These are phyloP conservation scores for Halocaridina rubra DNA, from an alignment of 2,888 invertebrate species.

Conservation along the genomic window DNA sequence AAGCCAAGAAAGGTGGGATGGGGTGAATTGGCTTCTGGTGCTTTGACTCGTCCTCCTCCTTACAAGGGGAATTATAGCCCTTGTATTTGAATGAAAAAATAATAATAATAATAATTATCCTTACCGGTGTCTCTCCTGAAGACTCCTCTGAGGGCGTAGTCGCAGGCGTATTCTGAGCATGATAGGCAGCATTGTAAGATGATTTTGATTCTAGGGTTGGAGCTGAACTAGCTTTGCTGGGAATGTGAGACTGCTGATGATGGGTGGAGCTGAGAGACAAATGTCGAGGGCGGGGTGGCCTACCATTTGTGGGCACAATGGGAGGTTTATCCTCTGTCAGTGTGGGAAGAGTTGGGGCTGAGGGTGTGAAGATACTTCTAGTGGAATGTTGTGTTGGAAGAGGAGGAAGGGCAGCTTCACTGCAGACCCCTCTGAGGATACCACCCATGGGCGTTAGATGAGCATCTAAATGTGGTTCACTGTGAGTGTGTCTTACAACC, in stretches of 20 bases:
- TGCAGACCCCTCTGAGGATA: slow-evolving; percentile 33
- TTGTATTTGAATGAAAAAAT: neutral
- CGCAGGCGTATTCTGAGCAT: slow-evolving; percentile 25
- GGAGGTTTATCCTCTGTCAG: slow-evolving; percentile 53
- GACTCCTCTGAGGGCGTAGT: slow-evolving; percentile 53
- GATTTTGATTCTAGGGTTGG: slow-evolving; percentile 28
- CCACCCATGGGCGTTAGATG: neutral
- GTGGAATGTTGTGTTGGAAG: neutral
- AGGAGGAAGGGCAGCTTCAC: slow-evolving; percentile 48
- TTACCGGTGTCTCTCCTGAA: slow-evolving; percentile 47
- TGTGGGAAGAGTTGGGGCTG: slow-evolving; percentile 38
- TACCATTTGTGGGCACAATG: slow-evolving; percentile 2
- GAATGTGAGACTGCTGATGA: neutral
- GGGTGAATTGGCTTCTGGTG: too few species aligned
- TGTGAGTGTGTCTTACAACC: slow-evolving; percentile 44
- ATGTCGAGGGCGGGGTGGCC: slow-evolving; percentile 37
- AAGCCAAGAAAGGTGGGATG: neutral
- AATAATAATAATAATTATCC: neutral
- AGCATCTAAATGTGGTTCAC: slow-evolving; percentile 48
- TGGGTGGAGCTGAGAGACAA: slow-evolving; percentile 16
- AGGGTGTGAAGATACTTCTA: slow-evolving; percentile 30
- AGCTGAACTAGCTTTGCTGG: slow-evolving; percentile 33
- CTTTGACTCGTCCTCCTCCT: too few species aligned
- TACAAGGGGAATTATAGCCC: neutral
- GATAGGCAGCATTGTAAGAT: neutral